Evolutionary conservation across 1,140 invertebrate genomes (phyloP).

Genomic region (Heliconius eleuchia): DNA sequence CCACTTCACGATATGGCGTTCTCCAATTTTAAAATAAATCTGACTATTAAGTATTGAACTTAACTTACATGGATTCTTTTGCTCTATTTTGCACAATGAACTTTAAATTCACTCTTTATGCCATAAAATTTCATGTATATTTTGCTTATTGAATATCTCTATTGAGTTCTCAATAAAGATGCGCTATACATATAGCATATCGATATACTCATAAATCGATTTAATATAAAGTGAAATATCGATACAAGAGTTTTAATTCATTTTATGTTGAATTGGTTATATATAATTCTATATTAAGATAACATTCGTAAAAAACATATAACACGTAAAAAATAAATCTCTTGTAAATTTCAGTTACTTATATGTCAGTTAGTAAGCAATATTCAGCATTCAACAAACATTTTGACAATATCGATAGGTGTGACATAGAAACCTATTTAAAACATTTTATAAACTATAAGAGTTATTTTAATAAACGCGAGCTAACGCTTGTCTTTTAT

Average conservation of each 20-base stretch:
- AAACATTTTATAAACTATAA: too few relatives aligned
- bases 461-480: too few relatives aligned
- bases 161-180: conserved; percentile 11
- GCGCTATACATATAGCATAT: conserved; percentile 1
- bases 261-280: neutral
- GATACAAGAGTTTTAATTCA: neutral
- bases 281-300: too few relatives aligned
- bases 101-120: conserved; percentile 17
- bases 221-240: neutral
- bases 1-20: conserved; percentile 50
- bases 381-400: too few relatives aligned
- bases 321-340: too few relatives aligned
- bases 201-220: neutral
- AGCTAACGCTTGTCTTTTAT: too few relatives aligned
- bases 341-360: too few relatives aligned
- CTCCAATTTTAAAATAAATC: conserved; percentile 26
- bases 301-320: too few relatives aligned
- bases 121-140: conserved; percentile 14
- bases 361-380: too few relatives aligned
- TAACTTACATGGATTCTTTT: conserved; percentile 24
- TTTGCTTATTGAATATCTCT: conserved; percentile 15
- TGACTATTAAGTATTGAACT: conserved; percentile 14
- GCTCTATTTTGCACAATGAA: conserved; percentile 19
- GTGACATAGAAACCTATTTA: too few relatives aligned
- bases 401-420: too few relatives aligned